A percentile compares a stretch with the other conserved stretches of the same genome.
phyloP scores from a whole-genome alignment of 2,888 invertebrate genomes.

The Ischnura elegans region DNA sequence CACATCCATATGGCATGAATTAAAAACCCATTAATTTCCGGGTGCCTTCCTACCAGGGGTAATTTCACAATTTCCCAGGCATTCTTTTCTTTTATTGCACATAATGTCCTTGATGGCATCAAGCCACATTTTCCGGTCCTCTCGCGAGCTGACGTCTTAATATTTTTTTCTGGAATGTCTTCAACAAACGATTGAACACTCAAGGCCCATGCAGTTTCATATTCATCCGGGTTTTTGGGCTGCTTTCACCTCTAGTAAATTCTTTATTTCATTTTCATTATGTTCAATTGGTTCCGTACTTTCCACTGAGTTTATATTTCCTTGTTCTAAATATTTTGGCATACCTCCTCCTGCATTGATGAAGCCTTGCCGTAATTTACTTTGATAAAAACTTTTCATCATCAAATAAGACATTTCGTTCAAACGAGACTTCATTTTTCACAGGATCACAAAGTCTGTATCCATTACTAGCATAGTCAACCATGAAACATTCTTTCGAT shows the following conservation, averaged over 20 bases:
- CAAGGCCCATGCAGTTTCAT: neutral
- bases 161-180: neutral
- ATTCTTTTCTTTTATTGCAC: neutral
- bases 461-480: conserved; percentile 70
- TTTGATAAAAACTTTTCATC: neutral
- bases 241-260: no score
- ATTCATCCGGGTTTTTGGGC: neutral
- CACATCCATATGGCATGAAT: no score
- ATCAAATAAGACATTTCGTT: neutral
- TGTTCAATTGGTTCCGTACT: no score
- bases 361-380: neutral
- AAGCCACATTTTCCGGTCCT: neutral
- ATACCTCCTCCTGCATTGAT: neutral
- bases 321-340: neutral
- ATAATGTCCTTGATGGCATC: neutral
- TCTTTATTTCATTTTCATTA: no score
- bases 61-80: neutral
- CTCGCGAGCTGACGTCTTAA: neutral
- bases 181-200: neutral
- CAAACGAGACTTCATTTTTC: neutral
- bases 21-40: neutral
- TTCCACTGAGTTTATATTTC: no score
- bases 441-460: neutral
- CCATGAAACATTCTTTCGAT: neutral
- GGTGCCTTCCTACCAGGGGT: neutral